Conservation (phyloP, 2,113 vertebrate genomes). For the Zosterops lateralis region DNA sequence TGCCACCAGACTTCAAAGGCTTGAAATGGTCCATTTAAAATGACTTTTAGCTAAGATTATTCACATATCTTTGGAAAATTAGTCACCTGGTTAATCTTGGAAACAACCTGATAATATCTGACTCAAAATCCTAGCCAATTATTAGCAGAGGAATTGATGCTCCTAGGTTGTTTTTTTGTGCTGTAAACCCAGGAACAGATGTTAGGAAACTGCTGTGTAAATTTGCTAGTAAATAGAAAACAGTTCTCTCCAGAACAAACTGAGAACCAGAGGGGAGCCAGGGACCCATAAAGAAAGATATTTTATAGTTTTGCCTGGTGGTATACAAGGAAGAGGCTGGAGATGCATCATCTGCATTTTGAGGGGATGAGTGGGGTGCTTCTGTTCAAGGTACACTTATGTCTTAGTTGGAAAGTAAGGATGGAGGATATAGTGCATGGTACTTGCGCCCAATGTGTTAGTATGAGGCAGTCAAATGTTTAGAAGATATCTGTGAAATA, state of each 20-base stretch:
- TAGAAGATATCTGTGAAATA: neutral
- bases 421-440: neutral
- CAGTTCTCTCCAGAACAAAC: neutral
- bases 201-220: neutral
- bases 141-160: neutral
- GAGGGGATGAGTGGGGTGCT: fast-evolving
- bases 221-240: neutral
- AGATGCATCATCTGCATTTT: neutral
- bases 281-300: neutral
- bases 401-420: neutral
- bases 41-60: neutral
- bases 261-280: neutral
- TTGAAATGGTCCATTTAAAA: neutral
- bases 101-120: neutral
- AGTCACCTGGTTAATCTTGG: neutral
- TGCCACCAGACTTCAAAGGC: neutral
- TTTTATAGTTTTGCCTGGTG: neutral
- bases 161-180: fast-evolving
- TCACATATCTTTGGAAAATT: neutral
- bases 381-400: neutral
- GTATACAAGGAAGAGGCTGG: neutral
- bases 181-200: neutral
- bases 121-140: neutral
- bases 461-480: neutral
- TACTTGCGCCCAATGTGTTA: neutral